A percentile compares a stretch with the other conserved stretches of the same genome.
Evolutionary conservation across 2,888 invertebrate species (phyloP).

Genomic region (Drosophila antonietae): DNA sequence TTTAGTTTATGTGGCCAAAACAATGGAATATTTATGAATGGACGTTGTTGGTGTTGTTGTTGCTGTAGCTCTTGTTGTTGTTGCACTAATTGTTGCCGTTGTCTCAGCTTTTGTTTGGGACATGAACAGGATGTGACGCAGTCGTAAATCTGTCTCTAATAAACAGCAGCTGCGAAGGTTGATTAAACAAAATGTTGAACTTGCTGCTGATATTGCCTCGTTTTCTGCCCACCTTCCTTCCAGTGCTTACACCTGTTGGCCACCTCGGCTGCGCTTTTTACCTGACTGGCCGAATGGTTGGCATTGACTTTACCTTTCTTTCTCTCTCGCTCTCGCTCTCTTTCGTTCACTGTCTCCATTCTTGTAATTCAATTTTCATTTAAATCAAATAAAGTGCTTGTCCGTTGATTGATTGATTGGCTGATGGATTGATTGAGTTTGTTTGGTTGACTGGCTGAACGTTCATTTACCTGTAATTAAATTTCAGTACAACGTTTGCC

Average conservation of each 20-base stretch:
- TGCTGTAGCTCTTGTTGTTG: slow-evolving; percentile 1
- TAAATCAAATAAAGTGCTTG: slow-evolving; percentile 47
- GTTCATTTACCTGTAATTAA: slow-evolving; percentile 66
- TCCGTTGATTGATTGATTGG: slow-evolving; percentile 53
- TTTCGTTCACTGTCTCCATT: neutral
- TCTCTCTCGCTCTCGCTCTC: neutral
- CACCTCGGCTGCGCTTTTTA: neutral
- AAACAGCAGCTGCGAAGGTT: slow-evolving; percentile 64
- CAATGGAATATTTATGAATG: slow-evolving; percentile 46
- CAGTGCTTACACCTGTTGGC: slow-evolving; percentile 3
- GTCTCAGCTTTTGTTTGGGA: slow-evolving; percentile 20
- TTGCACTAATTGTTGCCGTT: neutral
- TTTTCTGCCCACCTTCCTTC: neutral
- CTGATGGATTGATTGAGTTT: slow-evolving; percentile 41
- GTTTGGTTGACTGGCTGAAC: slow-evolving; percentile 33
- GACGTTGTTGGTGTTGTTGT: neutral
- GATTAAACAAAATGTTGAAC: slow-evolving; percentile 66
- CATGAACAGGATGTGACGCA: slow-evolving; percentile 73
- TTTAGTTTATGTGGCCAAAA: slow-evolving; percentile 21
- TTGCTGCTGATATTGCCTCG: slow-evolving; percentile 4
- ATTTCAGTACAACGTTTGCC: slow-evolving; percentile 38
- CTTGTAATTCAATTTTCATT: slow-evolving; percentile 17
- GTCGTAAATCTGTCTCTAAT: slow-evolving; percentile 62
- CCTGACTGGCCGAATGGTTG: slow-evolving; percentile 14
- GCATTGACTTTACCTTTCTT: slow-evolving; percentile 4